phyloP scores from a whole-genome alignment of 2,797 vertebrate species.

The Oceanodroma leucorhoa region DNA sequence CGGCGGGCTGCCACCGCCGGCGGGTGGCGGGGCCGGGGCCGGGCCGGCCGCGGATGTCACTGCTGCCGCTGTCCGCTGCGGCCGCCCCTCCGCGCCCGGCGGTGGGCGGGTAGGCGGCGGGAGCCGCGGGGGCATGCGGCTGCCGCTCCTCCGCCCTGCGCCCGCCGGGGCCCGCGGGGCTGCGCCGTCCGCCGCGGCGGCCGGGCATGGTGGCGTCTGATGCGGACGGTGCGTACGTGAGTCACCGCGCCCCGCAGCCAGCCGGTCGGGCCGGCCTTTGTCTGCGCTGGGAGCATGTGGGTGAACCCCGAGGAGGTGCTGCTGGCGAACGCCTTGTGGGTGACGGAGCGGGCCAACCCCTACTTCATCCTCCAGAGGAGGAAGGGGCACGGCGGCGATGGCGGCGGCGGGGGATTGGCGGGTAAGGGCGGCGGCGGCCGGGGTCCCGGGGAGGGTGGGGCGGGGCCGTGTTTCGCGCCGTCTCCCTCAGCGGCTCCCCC shows the following conservation, averaged over 20 bases:
- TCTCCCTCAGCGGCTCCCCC: too few relatives aligned
- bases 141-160: not conserved
- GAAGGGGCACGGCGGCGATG: conserved; percentile 91
- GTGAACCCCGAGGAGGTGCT: conserved; percentile 95
- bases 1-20: not conserved
- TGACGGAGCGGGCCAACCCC: conserved; percentile 94
- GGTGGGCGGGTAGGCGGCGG: not conserved
- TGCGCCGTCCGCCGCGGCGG: not conserved
- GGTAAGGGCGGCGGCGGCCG: conserved; percentile 39
- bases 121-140: not conserved
- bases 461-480: too few relatives aligned
- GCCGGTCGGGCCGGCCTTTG: not conserved
- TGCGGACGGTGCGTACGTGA: not conserved
- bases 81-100: not conserved
- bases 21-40: not conserved
- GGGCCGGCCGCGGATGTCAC: not conserved
- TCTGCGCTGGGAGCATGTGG: conserved; percentile 84
- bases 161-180: not conserved
- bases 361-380: conserved; percentile 96
- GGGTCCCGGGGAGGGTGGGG: too few relatives aligned
- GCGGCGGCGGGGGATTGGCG: conserved; percentile 90
- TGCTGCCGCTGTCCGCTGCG: not conserved
- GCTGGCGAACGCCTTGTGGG: conserved; percentile 93
- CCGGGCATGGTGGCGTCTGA: not conserved
- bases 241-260: not conserved